phyloP scores from a whole-genome alignment of 2,888 invertebrate genomes.

The Acrocera orbiculus region DNA sequence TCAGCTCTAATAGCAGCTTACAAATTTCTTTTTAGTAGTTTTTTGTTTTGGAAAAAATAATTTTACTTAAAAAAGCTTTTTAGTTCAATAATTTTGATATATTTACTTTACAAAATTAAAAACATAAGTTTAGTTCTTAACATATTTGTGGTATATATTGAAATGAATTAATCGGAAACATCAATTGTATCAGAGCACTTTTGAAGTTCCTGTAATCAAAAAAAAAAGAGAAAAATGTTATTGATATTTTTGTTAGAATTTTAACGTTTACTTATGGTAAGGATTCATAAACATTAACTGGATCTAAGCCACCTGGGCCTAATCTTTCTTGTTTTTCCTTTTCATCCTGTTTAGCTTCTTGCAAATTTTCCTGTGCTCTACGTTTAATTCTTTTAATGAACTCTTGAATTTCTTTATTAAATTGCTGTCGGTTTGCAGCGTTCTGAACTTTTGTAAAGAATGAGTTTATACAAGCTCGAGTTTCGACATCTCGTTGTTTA shows the following conservation, averaged over 20 bases:
- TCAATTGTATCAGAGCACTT: slow-evolving; percentile 46
- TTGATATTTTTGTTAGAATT: neutral
- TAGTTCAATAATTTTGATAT: no score
- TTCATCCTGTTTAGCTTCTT: slow-evolving; percentile 70
- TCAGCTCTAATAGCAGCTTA: no score
- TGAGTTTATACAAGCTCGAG: slow-evolving; percentile 71
- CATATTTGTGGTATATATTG: no score
- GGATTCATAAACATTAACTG: slow-evolving; percentile 87
- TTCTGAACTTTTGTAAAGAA: slow-evolving; percentile 85
- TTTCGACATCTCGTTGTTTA: slow-evolving; percentile 82
- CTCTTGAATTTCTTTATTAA: slow-evolving; percentile 75
- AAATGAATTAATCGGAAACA: no score
- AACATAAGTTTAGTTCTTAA: no score
- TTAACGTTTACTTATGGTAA: slow-evolving; percentile 55
- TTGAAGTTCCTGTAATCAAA: no score
- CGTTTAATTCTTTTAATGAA: slow-evolving; percentile 76
- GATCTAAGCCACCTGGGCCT: slow-evolving; percentile 97
- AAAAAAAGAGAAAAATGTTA: no score
- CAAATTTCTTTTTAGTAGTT: no score
- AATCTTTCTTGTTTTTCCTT: slow-evolving; percentile 70
- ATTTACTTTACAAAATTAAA: no score
- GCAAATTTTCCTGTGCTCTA: slow-evolving; percentile 60
- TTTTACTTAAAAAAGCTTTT: no score
- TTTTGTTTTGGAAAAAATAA: no score
- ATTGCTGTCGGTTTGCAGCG: slow-evolving; percentile 73